Evolutionary conservation across 2,888 invertebrate genomes (phyloP).

Genomic region (Apamea epomidion): DNA sequence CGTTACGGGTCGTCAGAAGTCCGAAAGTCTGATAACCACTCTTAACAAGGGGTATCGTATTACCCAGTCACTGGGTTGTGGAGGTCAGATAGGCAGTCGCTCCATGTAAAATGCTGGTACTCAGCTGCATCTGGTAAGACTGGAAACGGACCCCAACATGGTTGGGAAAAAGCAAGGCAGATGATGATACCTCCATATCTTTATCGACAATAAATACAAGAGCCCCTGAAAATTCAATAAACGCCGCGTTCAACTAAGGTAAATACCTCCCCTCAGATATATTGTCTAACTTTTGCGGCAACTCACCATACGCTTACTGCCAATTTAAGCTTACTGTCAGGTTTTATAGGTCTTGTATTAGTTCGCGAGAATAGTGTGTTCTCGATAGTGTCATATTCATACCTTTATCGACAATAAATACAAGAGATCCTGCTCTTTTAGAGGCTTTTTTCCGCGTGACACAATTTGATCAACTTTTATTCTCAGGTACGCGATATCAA

Average conservation of each 20-base stretch:
- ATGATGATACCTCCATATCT: background rate
- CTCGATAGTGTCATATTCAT: background rate
- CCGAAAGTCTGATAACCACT: no score
- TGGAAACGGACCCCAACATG: no score
- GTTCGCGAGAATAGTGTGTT: background rate
- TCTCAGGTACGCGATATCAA: constrained; percentile 32
- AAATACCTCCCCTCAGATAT: background rate
- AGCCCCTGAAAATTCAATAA: background rate
- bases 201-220: background rate
- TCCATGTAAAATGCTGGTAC: no score
- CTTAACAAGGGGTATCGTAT: no score
- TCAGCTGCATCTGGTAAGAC: no score
- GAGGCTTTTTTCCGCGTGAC: constrained; percentile 1
- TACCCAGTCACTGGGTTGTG: no score
- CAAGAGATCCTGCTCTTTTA: background rate
- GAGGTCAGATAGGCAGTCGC: no score
- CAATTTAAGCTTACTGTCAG: background rate
- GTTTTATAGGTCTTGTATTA: background rate
- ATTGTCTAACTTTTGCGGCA: background rate
- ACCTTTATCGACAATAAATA: background rate
- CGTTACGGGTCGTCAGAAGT: no score
- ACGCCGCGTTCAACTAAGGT: no score
- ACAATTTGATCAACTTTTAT: constrained; percentile 34
- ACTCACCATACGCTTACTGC: background rate
- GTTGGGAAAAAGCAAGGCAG: no score